phyloP scores from a whole-genome alignment of 2,888 invertebrate species.

The Eutolmus rufibarbis region DNA sequence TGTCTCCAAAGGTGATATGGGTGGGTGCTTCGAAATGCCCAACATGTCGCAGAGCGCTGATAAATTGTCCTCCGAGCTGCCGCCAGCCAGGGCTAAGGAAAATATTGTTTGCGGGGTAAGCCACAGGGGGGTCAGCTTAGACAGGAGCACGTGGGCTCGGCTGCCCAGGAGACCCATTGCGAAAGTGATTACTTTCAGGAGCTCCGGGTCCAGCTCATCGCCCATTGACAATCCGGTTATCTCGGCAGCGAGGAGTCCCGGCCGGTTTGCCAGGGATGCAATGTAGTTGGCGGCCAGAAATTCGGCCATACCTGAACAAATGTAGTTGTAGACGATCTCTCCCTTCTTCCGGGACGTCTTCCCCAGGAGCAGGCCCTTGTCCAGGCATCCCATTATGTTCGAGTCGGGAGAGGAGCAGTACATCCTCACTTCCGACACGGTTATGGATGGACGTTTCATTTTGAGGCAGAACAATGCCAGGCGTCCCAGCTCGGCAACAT shows the following conservation, averaged over 20 bases:
- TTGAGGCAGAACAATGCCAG: conserved; percentile 64
- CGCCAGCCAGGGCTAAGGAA: conserved; percentile 65
- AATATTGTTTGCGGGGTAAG: conserved; percentile 66
- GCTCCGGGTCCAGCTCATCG: conserved; percentile 63
- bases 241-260: conserved; percentile 65
- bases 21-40: conserved; percentile 63
- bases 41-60: conserved; percentile 65
- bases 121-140: conserved; percentile 65
- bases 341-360: conserved; percentile 60
- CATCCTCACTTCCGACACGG: conserved; percentile 64
- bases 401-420: conserved; percentile 62
- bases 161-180: conserved; percentile 65
- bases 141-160: conserved; percentile 64
- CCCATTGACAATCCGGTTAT: conserved; percentile 56
- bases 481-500: conserved; percentile 65
- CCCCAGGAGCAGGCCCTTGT: conserved; percentile 61
- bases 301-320: conserved; percentile 65
- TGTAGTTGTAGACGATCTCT: conserved; percentile 62
- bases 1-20: conserved; percentile 58
- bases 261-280: conserved; percentile 65
- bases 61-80: conserved; percentile 65
- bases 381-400: conserved; percentile 63
- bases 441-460: conserved; percentile 64
- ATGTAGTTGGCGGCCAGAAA: conserved; percentile 67
- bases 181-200: conserved; percentile 62